Evolutionary conservation across 2,113 vertebrate genomes (phyloP).

Genomic region (Meles meles): DNA sequence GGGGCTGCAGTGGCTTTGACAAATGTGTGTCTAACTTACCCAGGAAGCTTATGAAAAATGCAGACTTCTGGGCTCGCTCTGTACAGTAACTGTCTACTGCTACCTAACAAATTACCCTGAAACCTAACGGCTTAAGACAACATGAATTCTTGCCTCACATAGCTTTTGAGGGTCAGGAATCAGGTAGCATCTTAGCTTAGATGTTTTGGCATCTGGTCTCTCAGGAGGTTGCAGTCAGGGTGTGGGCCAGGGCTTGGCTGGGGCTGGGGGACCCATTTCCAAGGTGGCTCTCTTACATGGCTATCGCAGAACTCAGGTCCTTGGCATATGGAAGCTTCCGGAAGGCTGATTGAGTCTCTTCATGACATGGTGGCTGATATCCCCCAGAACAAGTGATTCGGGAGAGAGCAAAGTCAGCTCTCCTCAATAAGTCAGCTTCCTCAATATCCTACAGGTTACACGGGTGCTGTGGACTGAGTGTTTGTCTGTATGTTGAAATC

Average conservation of each 20-base stretch:
- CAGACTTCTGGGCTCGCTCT: background rate
- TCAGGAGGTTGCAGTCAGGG: background rate
- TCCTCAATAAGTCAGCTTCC: background rate
- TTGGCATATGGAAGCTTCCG: rapidly evolving
- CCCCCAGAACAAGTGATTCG: background rate
- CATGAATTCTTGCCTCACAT: too few species aligned
- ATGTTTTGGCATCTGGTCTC: background rate
- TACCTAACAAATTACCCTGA: background rate
- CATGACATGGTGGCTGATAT: rapidly evolving
- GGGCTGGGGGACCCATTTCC: background rate
- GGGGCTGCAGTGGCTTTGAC: background rate
- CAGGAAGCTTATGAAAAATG: background rate
- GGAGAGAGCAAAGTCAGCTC: background rate
- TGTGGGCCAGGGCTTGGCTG: background rate
- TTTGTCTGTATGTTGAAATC: background rate
- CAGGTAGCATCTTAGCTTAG: background rate
- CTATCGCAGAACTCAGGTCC: background rate
- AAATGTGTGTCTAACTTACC: background rate
- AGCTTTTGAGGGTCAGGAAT: background rate
- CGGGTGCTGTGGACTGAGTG: background rate
- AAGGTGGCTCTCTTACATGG: background rate
- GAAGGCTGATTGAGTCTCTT: background rate
- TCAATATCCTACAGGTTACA: background rate
- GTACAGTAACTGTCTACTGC: background rate
- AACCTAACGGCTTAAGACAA: background rate